These are phyloP conservation scores for Orycteropus afer DNA, from an alignment of 2,113 vertebrate genomes.

Conservation along the genomic window DNA sequence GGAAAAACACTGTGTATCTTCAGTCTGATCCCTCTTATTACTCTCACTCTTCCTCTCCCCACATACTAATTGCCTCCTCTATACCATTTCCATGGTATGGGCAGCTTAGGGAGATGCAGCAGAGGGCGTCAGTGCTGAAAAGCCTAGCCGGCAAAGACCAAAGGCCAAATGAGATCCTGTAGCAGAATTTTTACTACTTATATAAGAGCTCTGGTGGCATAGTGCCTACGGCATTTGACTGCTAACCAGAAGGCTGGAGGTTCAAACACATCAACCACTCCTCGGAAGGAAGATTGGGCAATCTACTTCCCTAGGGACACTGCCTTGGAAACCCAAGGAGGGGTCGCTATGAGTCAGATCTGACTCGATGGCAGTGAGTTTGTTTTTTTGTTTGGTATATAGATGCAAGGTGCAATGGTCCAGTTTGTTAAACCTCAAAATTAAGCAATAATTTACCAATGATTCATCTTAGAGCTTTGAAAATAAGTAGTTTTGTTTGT, in stretches of 20 bases:
- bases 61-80: background rate
- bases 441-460: background rate
- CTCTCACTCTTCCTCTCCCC: background rate
- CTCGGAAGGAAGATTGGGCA: too few relatives aligned
- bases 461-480: conserved; percentile 11
- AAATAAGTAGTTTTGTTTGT: background rate
- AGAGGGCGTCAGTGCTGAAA: background rate
- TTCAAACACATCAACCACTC: too few relatives aligned
- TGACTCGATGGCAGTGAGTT: too few relatives aligned
- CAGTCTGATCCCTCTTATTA: background rate
- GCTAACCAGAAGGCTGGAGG: too few relatives aligned
- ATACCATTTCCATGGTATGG: background rate
- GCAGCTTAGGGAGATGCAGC: background rate
- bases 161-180: background rate
- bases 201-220: too few relatives aligned
- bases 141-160: background rate
- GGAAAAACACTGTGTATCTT: background rate
- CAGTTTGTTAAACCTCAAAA: background rate
- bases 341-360: too few relatives aligned
- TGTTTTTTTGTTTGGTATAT: too few relatives aligned
- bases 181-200: background rate
- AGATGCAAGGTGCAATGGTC: background rate
- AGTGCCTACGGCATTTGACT: too few relatives aligned
- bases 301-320: too few relatives aligned
- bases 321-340: too few relatives aligned